Evolutionary conservation across 2,888 invertebrate species (phyloP).

Genomic region (Urechis unicinctus): DNA sequence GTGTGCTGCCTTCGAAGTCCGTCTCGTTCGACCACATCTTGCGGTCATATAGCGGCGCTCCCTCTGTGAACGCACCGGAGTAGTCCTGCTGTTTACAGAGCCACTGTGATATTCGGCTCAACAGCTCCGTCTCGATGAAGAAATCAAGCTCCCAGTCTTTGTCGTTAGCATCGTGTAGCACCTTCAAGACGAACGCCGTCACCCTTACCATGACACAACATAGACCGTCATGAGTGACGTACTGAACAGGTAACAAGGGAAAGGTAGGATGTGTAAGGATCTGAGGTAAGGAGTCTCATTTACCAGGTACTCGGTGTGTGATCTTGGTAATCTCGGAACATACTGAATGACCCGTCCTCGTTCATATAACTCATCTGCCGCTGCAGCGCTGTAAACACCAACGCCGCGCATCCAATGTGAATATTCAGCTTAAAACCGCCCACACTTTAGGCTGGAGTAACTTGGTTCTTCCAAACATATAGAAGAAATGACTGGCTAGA

Average conservation of each 20-base stretch:
- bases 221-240: background rate
- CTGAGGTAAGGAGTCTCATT: background rate
- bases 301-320: constrained; percentile 70
- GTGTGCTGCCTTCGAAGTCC: constrained; percentile 2
- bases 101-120: constrained; percentile 80
- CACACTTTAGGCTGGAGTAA: too few relatives aligned
- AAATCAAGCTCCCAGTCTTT: constrained; percentile 89
- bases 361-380: constrained; percentile 71
- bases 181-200: constrained; percentile 81
- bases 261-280: too few relatives aligned
- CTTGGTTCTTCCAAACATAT: too few relatives aligned
- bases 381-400: constrained; percentile 64
- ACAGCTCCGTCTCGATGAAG: constrained; percentile 83
- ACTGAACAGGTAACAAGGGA: too few relatives aligned
- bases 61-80: constrained; percentile 82
- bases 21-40: constrained; percentile 58
- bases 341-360: constrained; percentile 78
- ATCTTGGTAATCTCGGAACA: constrained; percentile 62
- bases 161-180: constrained; percentile 83
- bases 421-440: too few relatives aligned
- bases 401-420: too few relatives aligned
- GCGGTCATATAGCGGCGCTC: constrained; percentile 64
- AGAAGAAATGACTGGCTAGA: too few relatives aligned
- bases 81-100: constrained; percentile 73
- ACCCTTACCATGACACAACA: constrained; percentile 57